phyloP scores from a whole-genome alignment of 2,113 vertebrate genomes.

The Mola mola region DNA sequence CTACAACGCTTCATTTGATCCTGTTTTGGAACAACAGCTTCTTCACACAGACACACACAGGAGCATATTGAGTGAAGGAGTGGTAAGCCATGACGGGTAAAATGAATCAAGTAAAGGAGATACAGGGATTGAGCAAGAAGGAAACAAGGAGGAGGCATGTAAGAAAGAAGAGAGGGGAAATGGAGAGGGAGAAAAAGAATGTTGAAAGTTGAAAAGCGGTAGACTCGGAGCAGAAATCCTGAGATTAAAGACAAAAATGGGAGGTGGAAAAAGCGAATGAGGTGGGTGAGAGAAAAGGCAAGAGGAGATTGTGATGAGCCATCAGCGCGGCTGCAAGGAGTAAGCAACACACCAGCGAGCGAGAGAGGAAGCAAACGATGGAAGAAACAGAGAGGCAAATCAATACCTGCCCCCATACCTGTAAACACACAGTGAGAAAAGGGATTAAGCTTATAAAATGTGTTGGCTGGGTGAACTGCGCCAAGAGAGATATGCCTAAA shows the following conservation, averaged over 20 bases:
- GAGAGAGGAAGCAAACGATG: conserved; percentile 53
- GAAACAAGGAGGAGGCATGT: background rate
- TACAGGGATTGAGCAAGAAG: conserved; percentile 8
- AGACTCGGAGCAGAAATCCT: conserved; percentile 13
- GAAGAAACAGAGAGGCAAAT: conserved; percentile 66
- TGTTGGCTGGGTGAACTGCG: conserved; percentile 62
- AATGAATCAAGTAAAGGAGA: conserved; percentile 37
- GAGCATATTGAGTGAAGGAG: conserved; percentile 21
- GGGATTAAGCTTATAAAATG: conserved; percentile 67
- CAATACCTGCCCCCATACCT: conserved; percentile 73
- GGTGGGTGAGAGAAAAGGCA: conserved; percentile 37
- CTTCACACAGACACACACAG: conserved; percentile 15
- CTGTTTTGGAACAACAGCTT: conserved; percentile 35
- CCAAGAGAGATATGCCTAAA: conserved; percentile 56
- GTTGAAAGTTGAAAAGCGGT: background rate
- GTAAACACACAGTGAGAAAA: conserved; percentile 69
- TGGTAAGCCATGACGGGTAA: conserved; percentile 19
- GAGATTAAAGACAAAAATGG: conserved; percentile 34
- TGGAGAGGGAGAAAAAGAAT: conserved; percentile 12
- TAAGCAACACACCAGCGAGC: conserved; percentile 22
- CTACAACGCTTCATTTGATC: conserved; percentile 44
- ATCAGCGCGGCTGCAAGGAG: conserved; percentile 39
- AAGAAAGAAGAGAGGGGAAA: background rate
- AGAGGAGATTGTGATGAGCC: conserved; percentile 39
- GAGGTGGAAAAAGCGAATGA: conserved; percentile 21